These are phyloP conservation scores for Coronaproctus castanopsis DNA, from an alignment of 2,888 invertebrate species.

Conservation along the genomic window DNA sequence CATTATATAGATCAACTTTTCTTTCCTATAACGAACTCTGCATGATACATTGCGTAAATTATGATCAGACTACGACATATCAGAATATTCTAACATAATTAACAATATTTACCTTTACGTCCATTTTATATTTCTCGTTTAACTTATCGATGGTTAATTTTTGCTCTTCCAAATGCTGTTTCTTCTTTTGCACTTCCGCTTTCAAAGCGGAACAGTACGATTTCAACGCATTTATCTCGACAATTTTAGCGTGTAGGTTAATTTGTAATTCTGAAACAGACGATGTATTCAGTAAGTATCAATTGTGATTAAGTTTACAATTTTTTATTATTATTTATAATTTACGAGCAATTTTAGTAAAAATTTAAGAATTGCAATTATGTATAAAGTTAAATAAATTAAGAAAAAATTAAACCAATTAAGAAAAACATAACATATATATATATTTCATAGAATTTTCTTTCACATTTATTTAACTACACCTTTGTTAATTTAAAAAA, in stretches of 20 bases:
- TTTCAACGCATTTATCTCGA: background rate
- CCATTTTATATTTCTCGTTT: constrained; percentile 31
- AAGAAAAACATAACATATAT: too few species aligned
- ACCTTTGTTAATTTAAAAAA: too few species aligned
- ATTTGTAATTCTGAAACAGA: background rate
- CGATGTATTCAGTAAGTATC: too few species aligned
- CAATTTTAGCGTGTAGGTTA: background rate
- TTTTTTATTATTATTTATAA: background rate
- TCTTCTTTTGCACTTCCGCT: background rate
- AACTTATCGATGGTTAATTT: background rate
- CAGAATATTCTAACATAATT: too few species aligned
- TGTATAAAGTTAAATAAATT: too few species aligned
- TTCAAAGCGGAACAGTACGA: background rate
- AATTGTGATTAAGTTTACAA: background rate
- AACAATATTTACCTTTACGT: constrained; percentile 34
- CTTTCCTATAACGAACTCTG: too few species aligned
- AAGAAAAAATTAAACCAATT: too few species aligned
- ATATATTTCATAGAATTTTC: too few species aligned
- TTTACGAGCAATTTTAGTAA: background rate
- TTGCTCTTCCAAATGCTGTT: background rate
- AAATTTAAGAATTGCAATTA: too few species aligned
- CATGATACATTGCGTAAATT: background rate
- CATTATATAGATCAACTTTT: too few species aligned
- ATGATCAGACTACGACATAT: too few species aligned
- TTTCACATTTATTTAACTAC: too few species aligned